Evolutionary conservation across 2,113 vertebrate genomes (phyloP), one percentile per base, ranked within the genome.

Genomic region (Erythrocercus mccallii): DNA sequence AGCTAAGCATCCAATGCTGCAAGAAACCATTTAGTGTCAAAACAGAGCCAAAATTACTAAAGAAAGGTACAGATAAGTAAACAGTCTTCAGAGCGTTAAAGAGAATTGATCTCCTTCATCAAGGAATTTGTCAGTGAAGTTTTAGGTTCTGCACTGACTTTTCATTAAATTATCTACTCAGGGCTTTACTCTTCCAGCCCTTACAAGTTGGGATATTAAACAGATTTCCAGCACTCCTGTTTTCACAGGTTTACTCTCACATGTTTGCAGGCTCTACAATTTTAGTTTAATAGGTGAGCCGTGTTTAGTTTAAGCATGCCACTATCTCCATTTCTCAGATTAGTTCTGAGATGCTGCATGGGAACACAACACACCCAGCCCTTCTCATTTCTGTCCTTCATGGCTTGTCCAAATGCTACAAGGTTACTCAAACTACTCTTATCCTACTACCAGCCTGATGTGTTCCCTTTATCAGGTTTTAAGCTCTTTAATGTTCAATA

Each of bases 21-120:
- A 90, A 96, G 93, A 87, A 73, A 94, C 92, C 73, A 82, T 69
- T 90, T 47, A 68, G 81, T 74, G 84, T 77, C 57, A 90, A 95
- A 95, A 94, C 47, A 92, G 18, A 94, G 25, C 23, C 47, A 90
- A 80, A 95, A 95, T 86, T 48, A 92, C 37, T 58, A 9, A 24
- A 45, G 64, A 57, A 66, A 79, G 8, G 65, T 58, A 68, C 23
- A 58, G 48, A 33, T 1, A 76, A 15, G n/a, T 22, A 73, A 92
- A 76, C 15, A 48, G 18, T 15, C 24, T 60, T 45, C 61, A 65
- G 19, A 70, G 11, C 56, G 10, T n/a, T 51, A 69, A 44, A 84
- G 48, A 78, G 44, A 72, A 73, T 8, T 78, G 22, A 30, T 35
- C 31, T 57, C 20, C 65, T 38, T 76, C 40, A 58, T 51, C 10